Evolutionary conservation across 2,113 vertebrate genomes (phyloP).

Genomic region (Chamaetylas fuelleborni): DNA sequence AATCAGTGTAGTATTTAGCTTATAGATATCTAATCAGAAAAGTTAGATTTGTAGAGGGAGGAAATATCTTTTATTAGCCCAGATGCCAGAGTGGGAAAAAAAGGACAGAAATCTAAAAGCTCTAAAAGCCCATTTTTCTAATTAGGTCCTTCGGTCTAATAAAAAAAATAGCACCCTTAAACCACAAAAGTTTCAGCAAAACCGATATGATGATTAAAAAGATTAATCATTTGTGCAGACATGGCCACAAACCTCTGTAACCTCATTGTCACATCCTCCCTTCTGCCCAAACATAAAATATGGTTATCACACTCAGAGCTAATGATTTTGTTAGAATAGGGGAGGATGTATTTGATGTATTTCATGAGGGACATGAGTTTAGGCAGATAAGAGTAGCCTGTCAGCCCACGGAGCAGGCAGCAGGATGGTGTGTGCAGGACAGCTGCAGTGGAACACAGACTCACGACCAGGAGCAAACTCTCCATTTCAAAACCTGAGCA

Average conservation of each 20-base stretch:
- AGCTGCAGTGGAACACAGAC: not conserved
- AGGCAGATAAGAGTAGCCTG: not conserved
- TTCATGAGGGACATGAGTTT: not conserved
- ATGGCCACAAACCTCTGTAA: not conserved
- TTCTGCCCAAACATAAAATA: not conserved
- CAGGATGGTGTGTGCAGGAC: not conserved
- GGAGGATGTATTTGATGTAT: not conserved
- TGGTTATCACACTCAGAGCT: not conserved
- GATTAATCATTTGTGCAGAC: not conserved
- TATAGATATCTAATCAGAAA: constrained; percentile 5
- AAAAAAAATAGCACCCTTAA: not conserved
- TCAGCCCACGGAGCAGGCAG: not conserved
- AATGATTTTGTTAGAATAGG: not conserved
- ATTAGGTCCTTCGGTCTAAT: not conserved
- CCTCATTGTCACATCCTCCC: not conserved
- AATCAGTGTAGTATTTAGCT: not conserved
- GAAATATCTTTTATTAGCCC: not conserved
- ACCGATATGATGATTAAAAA: not conserved
- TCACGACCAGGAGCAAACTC: not conserved
- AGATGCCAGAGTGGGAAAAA: not conserved
- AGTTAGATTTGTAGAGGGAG: not conserved
- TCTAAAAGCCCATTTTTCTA: not conserved
- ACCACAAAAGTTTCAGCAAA: not conserved
- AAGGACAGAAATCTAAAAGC: not conserved
- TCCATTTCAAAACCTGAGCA: not conserved